Evolutionary conservation across 2,797 vertebrate genomes (phyloP), one percentile per base, ranked within the genome.

Genomic region (Gymnoscopelus microlampas): DNA sequence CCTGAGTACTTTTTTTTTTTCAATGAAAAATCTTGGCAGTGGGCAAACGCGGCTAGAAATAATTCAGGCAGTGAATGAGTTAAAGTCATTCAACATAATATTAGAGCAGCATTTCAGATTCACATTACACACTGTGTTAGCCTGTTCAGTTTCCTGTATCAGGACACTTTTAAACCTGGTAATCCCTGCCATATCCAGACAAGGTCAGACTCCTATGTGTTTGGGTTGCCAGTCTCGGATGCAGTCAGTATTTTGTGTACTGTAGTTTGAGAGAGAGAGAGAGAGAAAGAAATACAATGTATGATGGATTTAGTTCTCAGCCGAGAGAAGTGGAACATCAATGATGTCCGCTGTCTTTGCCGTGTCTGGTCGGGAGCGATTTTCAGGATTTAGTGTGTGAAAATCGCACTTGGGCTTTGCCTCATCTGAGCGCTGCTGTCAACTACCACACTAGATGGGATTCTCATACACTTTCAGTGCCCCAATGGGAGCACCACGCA

Each of bases 271-370:
- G 32, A 51, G 47, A 55, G 6, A 55, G 7, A 24, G 7, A 49
- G 23, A 70, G 4, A 64, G 19, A 54, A 54, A 68, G 24, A 73
- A 73, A 73, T 32, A 76, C 72, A 62, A 63, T n/a, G 53, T 63
- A 14, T 67, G 75, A 81, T 71, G 75, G 79, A 84, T 83, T 87
- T 79, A 77, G 79, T 73, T 86, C 77, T 85, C 66, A 82, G 70
- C 24, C 29, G n/a, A 70, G 47, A 73, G 70, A 66, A 65, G 82
- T 35, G 58, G 63, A 86, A 83, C 82, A 85, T 79, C 64, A 66
- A 75, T 85, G 79, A 78, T 76, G 79, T 82, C 77, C 10, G 32
- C 68, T 51, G 76, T 83, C 81, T 76, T 62, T 62, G 65, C 66
- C 24, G 44, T 53, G 71, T 73, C 58, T 53, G 26, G 60, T 74